phyloP scores from a whole-genome alignment of 2,113 vertebrate genomes.

The Spea bombifrons region DNA sequence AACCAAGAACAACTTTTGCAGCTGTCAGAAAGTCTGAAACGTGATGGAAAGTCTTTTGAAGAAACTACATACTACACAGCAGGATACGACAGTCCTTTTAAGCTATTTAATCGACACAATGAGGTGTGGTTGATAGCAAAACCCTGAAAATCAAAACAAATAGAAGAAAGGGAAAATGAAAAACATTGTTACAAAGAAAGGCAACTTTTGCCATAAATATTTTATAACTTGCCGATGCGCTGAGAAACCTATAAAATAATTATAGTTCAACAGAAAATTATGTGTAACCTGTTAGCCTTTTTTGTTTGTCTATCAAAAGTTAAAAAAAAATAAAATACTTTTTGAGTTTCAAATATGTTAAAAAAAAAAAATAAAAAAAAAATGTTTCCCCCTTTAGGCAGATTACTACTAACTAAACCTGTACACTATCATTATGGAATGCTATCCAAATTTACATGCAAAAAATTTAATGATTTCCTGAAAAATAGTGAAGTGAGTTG shows the following conservation, averaged over 20 bases:
- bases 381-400: too few relatives aligned
- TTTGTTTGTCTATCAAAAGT: too few relatives aligned
- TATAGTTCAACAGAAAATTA: not conserved
- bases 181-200: too few relatives aligned
- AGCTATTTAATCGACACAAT: conserved; percentile 71
- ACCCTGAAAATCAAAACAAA: not conserved
- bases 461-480: too few relatives aligned
- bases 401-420: too few relatives aligned
- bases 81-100: conserved; percentile 73
- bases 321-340: too few relatives aligned
- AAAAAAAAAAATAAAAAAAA: too few relatives aligned
- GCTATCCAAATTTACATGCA: too few relatives aligned
- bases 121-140: conserved; percentile 65
- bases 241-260: not conserved
- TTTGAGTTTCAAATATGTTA: too few relatives aligned
- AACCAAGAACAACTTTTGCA: conserved; percentile 73
- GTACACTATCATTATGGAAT: too few relatives aligned
- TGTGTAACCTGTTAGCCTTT: too few relatives aligned
- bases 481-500: too few relatives aligned
- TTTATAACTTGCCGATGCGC: not conserved
- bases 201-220: not conserved
- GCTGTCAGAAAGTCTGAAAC: conserved; percentile 66
- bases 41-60: conserved; percentile 64
- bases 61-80: conserved; percentile 72
- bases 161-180: not conserved